Evolutionary conservation across 1,140 invertebrate genomes (phyloP).

Genomic region (Zaprionus kolodkinae): DNA sequence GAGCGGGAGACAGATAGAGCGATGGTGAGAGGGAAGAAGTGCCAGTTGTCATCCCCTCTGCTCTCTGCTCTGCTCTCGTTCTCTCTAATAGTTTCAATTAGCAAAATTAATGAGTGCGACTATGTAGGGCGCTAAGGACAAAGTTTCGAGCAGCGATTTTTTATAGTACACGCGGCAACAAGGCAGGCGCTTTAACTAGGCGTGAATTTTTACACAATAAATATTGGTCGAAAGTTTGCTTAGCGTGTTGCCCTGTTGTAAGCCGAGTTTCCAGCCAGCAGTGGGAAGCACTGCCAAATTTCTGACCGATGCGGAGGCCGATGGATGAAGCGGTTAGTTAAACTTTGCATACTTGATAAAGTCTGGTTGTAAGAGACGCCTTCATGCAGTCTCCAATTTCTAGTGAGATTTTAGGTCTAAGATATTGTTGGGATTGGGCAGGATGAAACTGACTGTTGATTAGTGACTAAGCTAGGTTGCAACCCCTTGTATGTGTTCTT

Average conservation of each 20-base stretch:
- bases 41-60: background rate
- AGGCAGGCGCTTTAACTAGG: conserved; percentile 25
- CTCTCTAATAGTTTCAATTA: conserved; percentile 73
- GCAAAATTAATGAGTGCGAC: conserved; percentile 71
- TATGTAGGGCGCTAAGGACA: conserved; percentile 65
- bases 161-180: conserved; percentile 2
- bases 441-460: too few relatives aligned
- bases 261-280: conserved; percentile 11
- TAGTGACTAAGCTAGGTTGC: too few relatives aligned
- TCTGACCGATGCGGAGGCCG: background rate
- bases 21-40: background rate
- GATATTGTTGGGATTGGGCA: too few relatives aligned
- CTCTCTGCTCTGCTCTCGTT: background rate
- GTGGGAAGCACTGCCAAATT: background rate
- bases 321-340: conserved; percentile 11
- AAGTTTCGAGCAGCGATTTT: conserved; percentile 51
- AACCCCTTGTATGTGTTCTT: background rate
- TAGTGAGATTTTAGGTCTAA: background rate
- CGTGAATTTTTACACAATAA: conserved; percentile 76
- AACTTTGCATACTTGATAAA: conserved; percentile 23
- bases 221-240: conserved; percentile 48
- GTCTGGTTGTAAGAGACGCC: background rate
- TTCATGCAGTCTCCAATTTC: background rate
- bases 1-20: background rate
- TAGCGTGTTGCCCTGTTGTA: conserved; percentile 27